Base-by-base conservation (phyloP, 2,797 vertebrate genomes). In the Ctenopoma kingsleyae region DNA sequence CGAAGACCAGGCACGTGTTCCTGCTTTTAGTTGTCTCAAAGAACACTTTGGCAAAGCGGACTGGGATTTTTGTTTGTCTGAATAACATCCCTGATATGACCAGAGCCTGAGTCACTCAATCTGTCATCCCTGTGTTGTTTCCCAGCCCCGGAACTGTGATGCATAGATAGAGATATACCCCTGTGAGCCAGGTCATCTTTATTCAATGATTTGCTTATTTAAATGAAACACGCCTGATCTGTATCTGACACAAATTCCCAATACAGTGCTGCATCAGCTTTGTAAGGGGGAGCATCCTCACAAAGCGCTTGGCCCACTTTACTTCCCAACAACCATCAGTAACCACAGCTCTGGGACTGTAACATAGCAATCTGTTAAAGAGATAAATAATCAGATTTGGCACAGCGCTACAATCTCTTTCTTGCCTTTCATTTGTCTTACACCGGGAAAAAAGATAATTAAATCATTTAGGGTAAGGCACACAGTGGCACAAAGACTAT, bases 371-470 rank as follows among this genome's bases (percentile, higher is more conserved):
- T 97, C 96, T 96, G 96, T 97, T 96, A 95, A 95, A 91, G 94
- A 97, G 96, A 97, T 96, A 97, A 97, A 98, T 97, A 95, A 98
- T 97, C 95, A 95, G 94, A 96, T 97, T 95, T 95, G 94, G 95
- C 95, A 93, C 92, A 91, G 94, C 94, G 93, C 93, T 94, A 94
- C 94, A 93, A 93, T 95, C 94, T 94, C 94, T 94, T 94, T 94
- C 94, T 92, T 91, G 93, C 94, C 95, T 96, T 97, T 97, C 96
- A 97, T 98, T 98, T 96, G 95, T 96, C 95, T 96, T 95, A 93
- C 94, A 96, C 95, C 90, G 93, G 93, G 94, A 96, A 96, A 96
- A 95, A 95, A 94, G 93, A 94, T 97, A 97, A 97, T 99, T 96
- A 97, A 98, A 97, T 97, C 94, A 97, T 97, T 96, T 94, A 95